Conservation (phyloP, 1,140 invertebrate species). For the Bicyclus anynana region DNA sequence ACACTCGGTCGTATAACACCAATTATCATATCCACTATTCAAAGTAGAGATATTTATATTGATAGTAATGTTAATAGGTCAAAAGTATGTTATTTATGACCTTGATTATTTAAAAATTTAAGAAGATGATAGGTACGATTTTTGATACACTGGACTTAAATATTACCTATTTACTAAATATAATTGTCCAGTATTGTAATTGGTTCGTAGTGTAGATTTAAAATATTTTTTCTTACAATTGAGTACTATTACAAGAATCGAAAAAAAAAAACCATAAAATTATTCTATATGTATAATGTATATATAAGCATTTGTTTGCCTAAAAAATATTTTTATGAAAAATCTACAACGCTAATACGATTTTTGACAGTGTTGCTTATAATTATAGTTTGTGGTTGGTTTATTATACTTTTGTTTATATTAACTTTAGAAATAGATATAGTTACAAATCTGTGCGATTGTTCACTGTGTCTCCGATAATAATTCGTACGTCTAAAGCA, state of each 20-base stretch:
- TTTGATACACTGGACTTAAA: conserved; percentile 46
- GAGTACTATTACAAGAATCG: conserved; percentile 4
- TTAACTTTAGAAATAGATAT: conserved; percentile 15
- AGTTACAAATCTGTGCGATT: conserved; percentile 31
- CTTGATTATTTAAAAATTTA: conserved; percentile 39
- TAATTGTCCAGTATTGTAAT: conserved; percentile 38
- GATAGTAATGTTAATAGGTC: conserved; percentile 32
- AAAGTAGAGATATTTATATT: conserved; percentile 29
- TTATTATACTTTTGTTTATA: conserved; percentile 3
- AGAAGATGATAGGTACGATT: conserved; percentile 43
- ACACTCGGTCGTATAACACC: conserved; percentile 35
- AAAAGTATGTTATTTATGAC: conserved; percentile 36
- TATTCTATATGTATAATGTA: background rate
- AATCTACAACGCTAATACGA: background rate
- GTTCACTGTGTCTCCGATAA: conserved; percentile 52
- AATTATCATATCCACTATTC: conserved; percentile 34
- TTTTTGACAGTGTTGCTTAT: conserved; percentile 1
- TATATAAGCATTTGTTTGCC: background rate
- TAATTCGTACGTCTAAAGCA: conserved; percentile 55
- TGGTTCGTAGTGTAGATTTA: conserved; percentile 21
- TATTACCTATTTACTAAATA: conserved; percentile 29
- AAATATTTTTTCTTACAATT: conserved; percentile 21
- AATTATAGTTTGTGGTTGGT: background rate
- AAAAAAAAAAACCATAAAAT: background rate
- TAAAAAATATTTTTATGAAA: conserved; percentile 8